These are phyloP conservation scores for Oophaga pumilio DNA, from an alignment of 2,113 vertebrate species.

Conservation along the genomic window DNA sequence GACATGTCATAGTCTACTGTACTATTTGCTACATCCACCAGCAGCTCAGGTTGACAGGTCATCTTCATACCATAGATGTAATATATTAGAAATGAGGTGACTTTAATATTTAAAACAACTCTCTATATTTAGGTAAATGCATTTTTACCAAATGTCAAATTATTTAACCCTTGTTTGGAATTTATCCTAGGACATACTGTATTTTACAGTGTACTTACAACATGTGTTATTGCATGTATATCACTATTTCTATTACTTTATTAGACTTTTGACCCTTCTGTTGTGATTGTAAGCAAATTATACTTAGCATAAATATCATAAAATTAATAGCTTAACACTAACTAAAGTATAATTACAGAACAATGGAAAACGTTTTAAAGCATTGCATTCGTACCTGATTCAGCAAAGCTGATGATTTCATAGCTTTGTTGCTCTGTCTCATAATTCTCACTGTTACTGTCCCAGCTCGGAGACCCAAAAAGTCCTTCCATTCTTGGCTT, in stretches of 20 bases:
- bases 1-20: conserved; percentile 2
- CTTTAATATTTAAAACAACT: background rate
- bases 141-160: background rate
- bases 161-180: background rate
- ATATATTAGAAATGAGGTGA: background rate
- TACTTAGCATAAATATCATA: background rate
- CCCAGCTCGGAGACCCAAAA: conserved; percentile 62
- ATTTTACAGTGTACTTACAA: background rate
- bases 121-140: background rate
- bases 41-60: background rate
- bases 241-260: background rate
- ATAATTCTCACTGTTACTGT: conserved; percentile 60
- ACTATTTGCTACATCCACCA: background rate
- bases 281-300: background rate
- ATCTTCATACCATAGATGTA: background rate
- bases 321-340: background rate
- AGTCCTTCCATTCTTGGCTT: conserved; percentile 68
- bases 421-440: conserved; percentile 76
- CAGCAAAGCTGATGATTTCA: conserved; percentile 93
- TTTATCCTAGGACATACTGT: background rate
- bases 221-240: background rate
- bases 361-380: background rate
- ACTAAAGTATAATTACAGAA: background rate
- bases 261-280: background rate
- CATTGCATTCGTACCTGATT: conserved; percentile 79